A percentile compares a stretch with the other conserved stretches of the same genome.
These are phyloP conservation scores for Hydrozoanthus gracilis DNA, from an alignment of 92 coral and sea anemone species.

Conservation along the genomic window DNA sequence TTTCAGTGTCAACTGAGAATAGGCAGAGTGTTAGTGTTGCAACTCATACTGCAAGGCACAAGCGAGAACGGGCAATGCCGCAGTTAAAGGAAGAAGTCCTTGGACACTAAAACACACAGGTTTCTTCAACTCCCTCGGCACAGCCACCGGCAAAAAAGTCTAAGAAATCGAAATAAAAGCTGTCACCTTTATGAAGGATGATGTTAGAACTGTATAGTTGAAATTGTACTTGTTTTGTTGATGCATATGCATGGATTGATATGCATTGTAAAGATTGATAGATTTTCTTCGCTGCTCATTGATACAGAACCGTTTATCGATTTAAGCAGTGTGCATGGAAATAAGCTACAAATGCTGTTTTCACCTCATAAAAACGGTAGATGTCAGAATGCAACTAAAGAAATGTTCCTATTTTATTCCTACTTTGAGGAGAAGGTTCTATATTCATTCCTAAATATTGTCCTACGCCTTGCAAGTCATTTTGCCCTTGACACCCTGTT, in stretches of 20 bases:
- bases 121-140: slow-evolving; percentile 15
- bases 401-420: not conserved
- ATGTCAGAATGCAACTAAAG: not conserved
- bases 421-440: no score
- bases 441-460: not conserved
- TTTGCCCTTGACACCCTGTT: not conserved
- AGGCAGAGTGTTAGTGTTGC: slow-evolving; percentile 50
- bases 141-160: not conserved
- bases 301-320: not conserved
- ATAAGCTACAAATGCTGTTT: not conserved
- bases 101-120: no score
- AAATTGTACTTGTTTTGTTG: slow-evolving; percentile 11
- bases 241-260: no score
- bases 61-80: no score
- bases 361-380: not conserved
- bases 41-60: slow-evolving; percentile 6
- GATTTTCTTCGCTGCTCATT: not conserved
- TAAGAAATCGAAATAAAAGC: not conserved
- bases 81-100: slow-evolving; percentile 48
- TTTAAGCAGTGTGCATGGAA: slow-evolving; percentile 8
- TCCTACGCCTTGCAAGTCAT: not conserved
- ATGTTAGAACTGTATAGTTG: not conserved
- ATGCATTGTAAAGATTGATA: no score
- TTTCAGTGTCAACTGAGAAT: slow-evolving; percentile 50
- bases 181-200: no score